Base-by-base conservation (phyloP, 2,797 vertebrate species). In the Alauda arvensis region DNA sequence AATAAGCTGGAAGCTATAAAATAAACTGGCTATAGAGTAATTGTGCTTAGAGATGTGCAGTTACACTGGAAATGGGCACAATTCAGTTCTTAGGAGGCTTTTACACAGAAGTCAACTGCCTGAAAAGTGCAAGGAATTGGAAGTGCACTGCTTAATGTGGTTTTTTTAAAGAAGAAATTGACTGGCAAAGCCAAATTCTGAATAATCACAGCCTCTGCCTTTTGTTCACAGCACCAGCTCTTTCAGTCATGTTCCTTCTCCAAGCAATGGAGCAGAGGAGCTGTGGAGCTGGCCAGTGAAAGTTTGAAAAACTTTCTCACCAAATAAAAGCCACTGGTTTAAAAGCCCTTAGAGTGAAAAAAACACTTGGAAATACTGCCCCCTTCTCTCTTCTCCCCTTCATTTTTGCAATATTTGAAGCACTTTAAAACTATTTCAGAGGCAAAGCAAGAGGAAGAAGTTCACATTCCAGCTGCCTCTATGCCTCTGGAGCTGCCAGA, bases 401-500 rank as follows among this genome's bases (percentile, higher is more conserved):
- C 3, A 12, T 33, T 49, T 43, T 43, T 49, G 45, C 67, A 29
- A 3, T 42, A 53, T 42, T 69, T 71, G 26, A 26, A 60, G 39
- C 29, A 26, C 57, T 63, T 40, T 52, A 75, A 51, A 68, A 46
- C 63, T 25, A 70, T 48, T 51, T 63, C 9, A 45, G 45, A 29
- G 45, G 53, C 49, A 75, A 74, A 82, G n/a, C 21, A 71, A 84
- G 57, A 24, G 43, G 65, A 71, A 53, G 62, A 70, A 46, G 31
- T 26, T 66, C 4, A 4, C 26, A 3, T 31, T 71, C 28, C 53
- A 68, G 52, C 62, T 88, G 71, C 62, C 57, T 57, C 65, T 57
- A 48, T 42, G 72, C 34, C 34, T 37, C 34, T 37, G 29, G 37
- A 88, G 43, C 56, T 90, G 56, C 12, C 70, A 95, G 95, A 95